Percentiles rank a stretch among this genome's conserved stretches.
Evolutionary conservation across 2,888 invertebrate genomes (phyloP).

Genomic region (Acanthacorydalis orientalis): DNA sequence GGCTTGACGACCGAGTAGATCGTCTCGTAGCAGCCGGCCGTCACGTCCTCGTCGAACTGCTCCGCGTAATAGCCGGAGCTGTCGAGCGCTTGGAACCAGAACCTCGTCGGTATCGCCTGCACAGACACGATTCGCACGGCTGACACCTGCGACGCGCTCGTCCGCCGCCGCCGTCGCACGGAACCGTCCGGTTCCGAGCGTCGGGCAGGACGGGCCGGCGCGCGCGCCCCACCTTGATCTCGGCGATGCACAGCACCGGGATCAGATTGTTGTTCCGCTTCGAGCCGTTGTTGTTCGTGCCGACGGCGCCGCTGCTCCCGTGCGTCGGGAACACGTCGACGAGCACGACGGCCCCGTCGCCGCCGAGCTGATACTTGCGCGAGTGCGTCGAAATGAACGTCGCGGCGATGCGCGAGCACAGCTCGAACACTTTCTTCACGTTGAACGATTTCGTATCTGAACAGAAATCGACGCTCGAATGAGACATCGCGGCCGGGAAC

Average conservation of each 20-base stretch:
- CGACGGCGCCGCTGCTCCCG: conserved; percentile 34
- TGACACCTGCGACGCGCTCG: too few species aligned
- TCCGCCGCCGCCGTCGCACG: too few species aligned
- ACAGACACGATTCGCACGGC: conserved; percentile 11
- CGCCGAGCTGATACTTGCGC: conserved; percentile 36
- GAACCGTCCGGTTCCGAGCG: too few species aligned
- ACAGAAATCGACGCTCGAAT: conserved; percentile 11
- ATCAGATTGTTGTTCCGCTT: conserved; percentile 34
- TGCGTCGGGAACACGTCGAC: conserved; percentile 49
- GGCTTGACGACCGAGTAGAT: conserved; percentile 19
- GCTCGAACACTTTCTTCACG: conserved; percentile 37
- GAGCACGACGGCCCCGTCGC: conserved; percentile 39
- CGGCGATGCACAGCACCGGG: conserved; percentile 47
- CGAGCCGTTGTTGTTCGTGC: conserved; percentile 26
- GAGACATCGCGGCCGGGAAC: background rate
- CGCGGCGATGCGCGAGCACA: conserved; percentile 33
- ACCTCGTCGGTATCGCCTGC: conserved; percentile 20
- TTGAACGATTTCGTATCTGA: conserved; percentile 38
- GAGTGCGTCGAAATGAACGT: conserved; percentile 28
- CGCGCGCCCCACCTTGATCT: conserved; percentile 41
- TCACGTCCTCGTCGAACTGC: conserved; percentile 10
- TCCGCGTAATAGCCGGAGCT: background rate
- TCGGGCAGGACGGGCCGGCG: too few species aligned
- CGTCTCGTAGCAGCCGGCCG: conserved; percentile 7
- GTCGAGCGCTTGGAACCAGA: conserved; percentile 18